phyloP scores from a whole-genome alignment of 2,797 vertebrate genomes.

The Pangasius sanitwongsei region DNA sequence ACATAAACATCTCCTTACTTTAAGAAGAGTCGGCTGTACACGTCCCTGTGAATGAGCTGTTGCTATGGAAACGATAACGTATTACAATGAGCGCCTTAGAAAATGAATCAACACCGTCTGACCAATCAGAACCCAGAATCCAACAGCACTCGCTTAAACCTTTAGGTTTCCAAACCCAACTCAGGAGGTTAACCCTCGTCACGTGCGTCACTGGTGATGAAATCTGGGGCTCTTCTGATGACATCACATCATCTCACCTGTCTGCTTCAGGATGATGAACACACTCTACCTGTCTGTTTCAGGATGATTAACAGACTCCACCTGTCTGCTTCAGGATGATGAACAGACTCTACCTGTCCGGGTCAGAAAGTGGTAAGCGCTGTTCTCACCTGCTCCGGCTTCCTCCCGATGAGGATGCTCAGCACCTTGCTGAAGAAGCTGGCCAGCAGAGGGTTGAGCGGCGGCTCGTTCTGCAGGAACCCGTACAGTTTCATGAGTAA shows the following conservation, averaged over 20 bases:
- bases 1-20: background rate
- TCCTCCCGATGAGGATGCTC: slow-evolving; percentile 98
- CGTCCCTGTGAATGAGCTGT: background rate
- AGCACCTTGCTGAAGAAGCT: slow-evolving; percentile 99
- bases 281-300: background rate
- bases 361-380: background rate
- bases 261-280: background rate
- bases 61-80: background rate
- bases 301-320: no score
- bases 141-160: background rate
- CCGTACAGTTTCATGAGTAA: slow-evolving; percentile 91
- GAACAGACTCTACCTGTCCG: background rate
- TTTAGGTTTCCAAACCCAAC: background rate
- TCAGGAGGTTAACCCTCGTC: background rate
- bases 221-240: background rate
- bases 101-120: background rate
- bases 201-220: no score
- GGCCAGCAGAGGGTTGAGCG: slow-evolving; percentile 93
- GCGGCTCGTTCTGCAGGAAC: slow-evolving; percentile 92
- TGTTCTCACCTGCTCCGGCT: slow-evolving; percentile 90
- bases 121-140: background rate
- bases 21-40: background rate
- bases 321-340: no score
- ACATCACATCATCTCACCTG: background rate
- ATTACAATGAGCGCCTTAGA: background rate